phyloP scores from a whole-genome alignment of 2,113 vertebrate species.

The Mustela lutreola region DNA sequence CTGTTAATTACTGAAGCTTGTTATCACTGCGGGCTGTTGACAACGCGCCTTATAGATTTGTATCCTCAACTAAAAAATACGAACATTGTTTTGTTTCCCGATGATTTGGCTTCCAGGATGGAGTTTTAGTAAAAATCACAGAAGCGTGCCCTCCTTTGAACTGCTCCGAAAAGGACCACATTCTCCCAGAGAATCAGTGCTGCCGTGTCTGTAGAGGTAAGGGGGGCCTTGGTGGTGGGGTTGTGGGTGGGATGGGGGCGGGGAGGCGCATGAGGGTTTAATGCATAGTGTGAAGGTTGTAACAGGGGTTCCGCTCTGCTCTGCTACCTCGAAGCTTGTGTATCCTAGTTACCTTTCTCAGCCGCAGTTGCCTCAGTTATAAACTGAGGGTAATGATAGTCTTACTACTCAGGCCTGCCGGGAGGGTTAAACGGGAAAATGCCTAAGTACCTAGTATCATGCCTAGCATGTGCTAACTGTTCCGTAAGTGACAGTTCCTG shows the following conservation, averaged over 20 bases:
- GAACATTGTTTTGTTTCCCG: neutral
- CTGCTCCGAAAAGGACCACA: slow-evolving; percentile 92
- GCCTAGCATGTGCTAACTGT: neutral
- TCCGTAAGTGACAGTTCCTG: neutral
- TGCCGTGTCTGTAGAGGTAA: slow-evolving; percentile 96
- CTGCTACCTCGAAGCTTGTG: neutral
- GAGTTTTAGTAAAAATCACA: slow-evolving; percentile 92
- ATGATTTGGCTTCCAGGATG: slow-evolving; percentile 89
- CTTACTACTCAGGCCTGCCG: neutral
- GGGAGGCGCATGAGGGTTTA: neutral
- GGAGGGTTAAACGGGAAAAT: slow-evolving; percentile 39
- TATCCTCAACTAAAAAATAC: neutral
- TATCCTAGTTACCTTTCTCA: neutral
- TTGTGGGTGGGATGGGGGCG: neutral
- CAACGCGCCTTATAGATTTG: neutral
- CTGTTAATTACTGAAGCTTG: neutral
- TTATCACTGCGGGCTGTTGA: slow-evolving; percentile 5
- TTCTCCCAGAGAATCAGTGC: slow-evolving; percentile 96
- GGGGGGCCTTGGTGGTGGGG: slow-evolving; percentile 25
- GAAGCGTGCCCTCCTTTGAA: slow-evolving; percentile 94
- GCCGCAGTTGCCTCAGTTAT: neutral
- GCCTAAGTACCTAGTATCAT: neutral
- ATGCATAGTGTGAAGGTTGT: neutral
- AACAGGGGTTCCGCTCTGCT: neutral
- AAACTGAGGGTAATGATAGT: slow-evolving; percentile 23